Conservation (phyloP, 1,140 invertebrate species). For the Calosoma granatense region DNA sequence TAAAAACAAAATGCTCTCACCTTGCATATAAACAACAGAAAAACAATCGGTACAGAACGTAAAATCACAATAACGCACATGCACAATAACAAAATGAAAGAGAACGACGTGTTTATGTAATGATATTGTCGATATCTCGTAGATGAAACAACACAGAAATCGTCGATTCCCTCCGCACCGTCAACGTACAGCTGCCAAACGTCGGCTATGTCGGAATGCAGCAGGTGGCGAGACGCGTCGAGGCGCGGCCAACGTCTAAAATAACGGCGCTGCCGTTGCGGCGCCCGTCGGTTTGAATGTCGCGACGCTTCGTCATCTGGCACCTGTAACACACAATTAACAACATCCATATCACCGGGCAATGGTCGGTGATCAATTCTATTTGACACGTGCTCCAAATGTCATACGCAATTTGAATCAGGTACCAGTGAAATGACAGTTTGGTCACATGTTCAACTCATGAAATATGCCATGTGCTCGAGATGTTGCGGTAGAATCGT, state of each 20-base stretch:
- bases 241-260: constrained; percentile 31
- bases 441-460: not conserved
- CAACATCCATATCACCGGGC: too few relatives aligned
- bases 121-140: constrained; percentile 12
- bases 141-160: constrained; percentile 14
- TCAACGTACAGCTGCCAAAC: constrained; percentile 12
- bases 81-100: constrained; percentile 8
- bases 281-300: constrained; percentile 17
- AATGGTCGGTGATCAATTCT: too few relatives aligned
- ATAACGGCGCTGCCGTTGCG: constrained; percentile 31
- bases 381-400: not conserved
- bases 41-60: constrained; percentile 15
- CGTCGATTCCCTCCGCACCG: not conserved
- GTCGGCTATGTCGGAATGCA: constrained; percentile 17
- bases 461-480: not conserved
- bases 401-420: not conserved
- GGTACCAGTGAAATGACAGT: not conserved
- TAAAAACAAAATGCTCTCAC: not conserved
- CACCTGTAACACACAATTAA: too few relatives aligned
- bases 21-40: not conserved
- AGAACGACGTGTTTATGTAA: constrained; percentile 11
- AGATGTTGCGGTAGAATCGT: too few relatives aligned
- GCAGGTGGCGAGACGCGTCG: constrained; percentile 26
- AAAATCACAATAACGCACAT: constrained; percentile 14
- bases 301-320: too few relatives aligned